Evolutionary conservation across 2,797 vertebrate genomes (phyloP).

Genomic region (Gorsachius magnificus): DNA sequence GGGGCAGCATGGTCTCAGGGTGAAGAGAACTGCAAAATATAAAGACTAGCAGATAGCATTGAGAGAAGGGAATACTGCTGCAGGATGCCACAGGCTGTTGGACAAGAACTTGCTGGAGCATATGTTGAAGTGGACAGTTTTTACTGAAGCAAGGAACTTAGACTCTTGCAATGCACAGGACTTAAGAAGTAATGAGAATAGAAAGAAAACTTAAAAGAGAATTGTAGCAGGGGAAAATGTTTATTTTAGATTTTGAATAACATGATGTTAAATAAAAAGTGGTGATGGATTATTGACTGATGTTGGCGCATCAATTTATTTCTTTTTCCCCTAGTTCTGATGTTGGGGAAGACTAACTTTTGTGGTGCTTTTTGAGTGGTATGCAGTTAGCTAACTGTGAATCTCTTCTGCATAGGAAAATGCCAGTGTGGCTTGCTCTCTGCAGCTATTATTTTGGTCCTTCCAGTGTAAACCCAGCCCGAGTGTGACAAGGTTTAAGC

Average conservation of each 20-base stretch:
- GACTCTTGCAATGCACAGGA: background rate
- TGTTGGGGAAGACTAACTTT: background rate
- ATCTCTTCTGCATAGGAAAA: background rate
- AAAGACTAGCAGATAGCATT: background rate
- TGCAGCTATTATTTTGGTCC: background rate
- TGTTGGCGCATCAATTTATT: background rate
- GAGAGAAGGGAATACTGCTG: background rate
- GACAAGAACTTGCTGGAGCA: background rate
- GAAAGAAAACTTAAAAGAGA: background rate
- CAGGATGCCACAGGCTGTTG: slow-evolving; percentile 4
- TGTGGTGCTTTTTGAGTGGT: background rate
- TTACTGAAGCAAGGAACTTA: background rate
- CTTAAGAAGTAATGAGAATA: background rate
- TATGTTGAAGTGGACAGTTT: background rate
- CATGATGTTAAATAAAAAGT: background rate
- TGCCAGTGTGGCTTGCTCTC: background rate
- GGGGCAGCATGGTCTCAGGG: background rate
- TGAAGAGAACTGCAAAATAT: background rate
- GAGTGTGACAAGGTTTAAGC: background rate
- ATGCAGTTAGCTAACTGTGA: background rate
- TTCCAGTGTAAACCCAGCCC: background rate
- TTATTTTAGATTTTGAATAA: background rate
- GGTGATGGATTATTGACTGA: background rate
- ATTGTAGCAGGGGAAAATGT: background rate
- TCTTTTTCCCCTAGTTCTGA: background rate